A percentile compares a stretch with the other conserved stretches of the same genome.
These are phyloP conservation scores for Hypotaenidia philippensis DNA, from an alignment of 2,797 vertebrate genomes.

Conservation along the genomic window DNA sequence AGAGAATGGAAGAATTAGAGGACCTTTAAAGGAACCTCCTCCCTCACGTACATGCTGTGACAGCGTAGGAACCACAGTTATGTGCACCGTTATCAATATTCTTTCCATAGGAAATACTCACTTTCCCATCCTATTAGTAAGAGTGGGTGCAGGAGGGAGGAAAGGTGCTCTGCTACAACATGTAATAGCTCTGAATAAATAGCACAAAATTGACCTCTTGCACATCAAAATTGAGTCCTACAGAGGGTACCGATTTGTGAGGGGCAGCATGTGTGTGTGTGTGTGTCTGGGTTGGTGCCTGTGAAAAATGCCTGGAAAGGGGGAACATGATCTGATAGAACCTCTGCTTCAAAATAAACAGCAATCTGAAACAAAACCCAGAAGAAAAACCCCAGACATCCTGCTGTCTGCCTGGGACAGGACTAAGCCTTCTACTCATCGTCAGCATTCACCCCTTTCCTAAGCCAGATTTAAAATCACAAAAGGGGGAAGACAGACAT, in stretches of 20 bases:
- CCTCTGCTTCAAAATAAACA: constrained; percentile 22
- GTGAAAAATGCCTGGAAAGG: background rate
- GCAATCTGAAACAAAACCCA: background rate
- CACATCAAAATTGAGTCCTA: background rate
- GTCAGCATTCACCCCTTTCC: background rate
- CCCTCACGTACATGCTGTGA: background rate
- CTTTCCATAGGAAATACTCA: background rate
- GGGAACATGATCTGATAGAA: background rate
- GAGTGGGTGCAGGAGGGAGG: background rate
- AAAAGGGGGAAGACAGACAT: background rate
- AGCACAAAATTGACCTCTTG: background rate
- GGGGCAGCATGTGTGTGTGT: background rate
- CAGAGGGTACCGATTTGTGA: background rate
- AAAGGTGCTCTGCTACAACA: background rate
- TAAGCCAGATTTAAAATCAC: background rate
- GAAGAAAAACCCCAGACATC: background rate
- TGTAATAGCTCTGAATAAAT: background rate
- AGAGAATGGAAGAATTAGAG: background rate
- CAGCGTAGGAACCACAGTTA: background rate
- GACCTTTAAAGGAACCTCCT: background rate
- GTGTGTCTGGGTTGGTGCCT: background rate
- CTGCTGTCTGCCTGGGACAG: background rate
- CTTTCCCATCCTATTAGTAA: background rate
- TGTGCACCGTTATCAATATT: background rate
- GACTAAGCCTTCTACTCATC: background rate